Base-by-base conservation (phyloP, 2,797 vertebrate species). In the Antrozous pallidus region DNA sequence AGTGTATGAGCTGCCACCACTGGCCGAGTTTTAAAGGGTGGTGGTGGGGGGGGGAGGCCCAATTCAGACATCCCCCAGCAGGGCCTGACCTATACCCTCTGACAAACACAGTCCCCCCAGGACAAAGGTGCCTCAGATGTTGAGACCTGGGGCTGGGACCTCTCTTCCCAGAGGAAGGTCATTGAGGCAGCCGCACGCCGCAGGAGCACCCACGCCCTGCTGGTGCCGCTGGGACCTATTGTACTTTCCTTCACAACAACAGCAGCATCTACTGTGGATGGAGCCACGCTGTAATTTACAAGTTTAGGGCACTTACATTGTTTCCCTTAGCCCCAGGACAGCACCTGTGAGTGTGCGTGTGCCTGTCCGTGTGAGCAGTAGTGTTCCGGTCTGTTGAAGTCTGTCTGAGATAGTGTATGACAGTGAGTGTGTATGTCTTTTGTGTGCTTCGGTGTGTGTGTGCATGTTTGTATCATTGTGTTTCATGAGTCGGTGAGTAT, bases 341-440 rank as follows among this genome's bases (percentile, higher is more conserved):
- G 6, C 24, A 17, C 56, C 36, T 33, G 16, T 2, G 7, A 24
- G 51, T 12, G 45, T 3, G 22, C 0, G 5, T 17, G 80, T 17
- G 22, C 7, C 1, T 0, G 6, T 4, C 17, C 0, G 0, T 2
- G 49, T 40, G 54, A 18, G 31, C 12, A 1, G 45, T 2, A 33
- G 31, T 47, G 38, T 80, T n/a, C 28, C 18, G 12, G n/a, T 78
- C 31, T 40, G 56, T 13, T 28, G 56, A 56, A 33, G 65, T 38
- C 26, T 28, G 9, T 56, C 56, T 31, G 40, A 31, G 31, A 14
- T 11, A 13, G 10, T 28, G 10, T 5, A 8, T 33, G 45, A 42
- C 16, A 8, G n/a, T 20, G 18, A 9, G 28, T 4, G 31, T 45
- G 26, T 4, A 10, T 22, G 20, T 5, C 16, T 26, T 58, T 13